Base-by-base conservation (phyloP, 2,113 vertebrate species). In the Scomber colias region DNA sequence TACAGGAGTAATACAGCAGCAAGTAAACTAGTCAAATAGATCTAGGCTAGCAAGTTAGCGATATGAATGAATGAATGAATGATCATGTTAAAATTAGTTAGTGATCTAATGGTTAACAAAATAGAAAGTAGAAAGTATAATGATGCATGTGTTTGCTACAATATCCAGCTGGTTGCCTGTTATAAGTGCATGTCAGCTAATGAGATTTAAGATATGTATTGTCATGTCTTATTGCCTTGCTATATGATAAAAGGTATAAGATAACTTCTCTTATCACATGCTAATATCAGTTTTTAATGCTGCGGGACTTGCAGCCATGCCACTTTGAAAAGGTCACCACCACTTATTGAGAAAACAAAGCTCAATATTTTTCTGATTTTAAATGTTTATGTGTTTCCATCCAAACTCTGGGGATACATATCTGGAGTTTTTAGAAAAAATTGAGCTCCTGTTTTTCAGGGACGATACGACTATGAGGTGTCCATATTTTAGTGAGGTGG, bases 381-480 rank as follows among this genome's bases (percentile, higher is more conserved):
- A 71, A 78, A 65, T 79, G 83, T 90, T 71, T 50, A 2, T 15
- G 46, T 87, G 81, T 90, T 71, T 64, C 12, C 82, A 89, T 67
- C 88, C 71, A 82, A 91, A 93, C 91, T 88, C 87, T 60, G 82
- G 83, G 84, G 83, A 90, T 88, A 51, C 17, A 9, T 13, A 17
- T 87, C 86, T 16, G 0, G 86, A 87, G 82, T 90, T 93, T 93
- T 84, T 89, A 53, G 89, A 90, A 90, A 92, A 90, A 91, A 61
- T 79, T 89, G 89, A 92, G 87, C 86, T 91, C 15, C 65, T 88
- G 80, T 81, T 91, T 83, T 73, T 30, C 48, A 11, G 48, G 57
- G n/a, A 59, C 72, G 30, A 19, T 71, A 63, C 46, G 11, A 35
- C 35, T 30, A 21, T 21, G 51, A 31, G 65, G 70, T 60, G 78